Base-by-base conservation (phyloP, 2,888 invertebrate species). In the Seira ritae region DNA sequence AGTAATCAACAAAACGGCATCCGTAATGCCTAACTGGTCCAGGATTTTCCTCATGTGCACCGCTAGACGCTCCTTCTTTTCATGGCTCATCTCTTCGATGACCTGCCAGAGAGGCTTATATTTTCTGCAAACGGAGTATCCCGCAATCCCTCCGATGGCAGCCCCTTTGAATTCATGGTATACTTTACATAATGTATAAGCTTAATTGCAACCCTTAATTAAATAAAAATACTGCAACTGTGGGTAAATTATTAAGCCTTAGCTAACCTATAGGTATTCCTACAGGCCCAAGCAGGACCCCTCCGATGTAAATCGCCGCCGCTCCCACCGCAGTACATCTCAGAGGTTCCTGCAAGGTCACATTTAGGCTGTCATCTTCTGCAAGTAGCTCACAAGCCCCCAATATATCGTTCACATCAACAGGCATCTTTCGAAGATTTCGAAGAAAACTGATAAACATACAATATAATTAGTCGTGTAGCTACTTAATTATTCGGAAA, bases 211-310 rank as follows among this genome's bases (percentile, higher is more conserved):
- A n/a, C n/a, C n/a, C n/a, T n/a, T n/a, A 55, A 55, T 12, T 50
- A 50, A 15, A 50, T 15, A 50, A 50, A 15, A 15, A 10, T 15
- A 50, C 50, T 15, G 50, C 10, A n/a, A n/a, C n/a, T n/a, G n/a
- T n/a, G n/a, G n/a, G n/a, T n/a, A n/a, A n/a, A n/a, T n/a, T n/a
- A n/a, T n/a, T n/a, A n/a, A n/a, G n/a, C n/a, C n/a, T n/a, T n/a
- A n/a, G n/a, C n/a, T n/a, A n/a, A 88, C 88, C 86, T n/a, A 87
- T 62, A 0, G 84, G 84, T 1, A 88, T 65, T 20, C 87, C 88
- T 12, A 83, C 31, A 0, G 88, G 88, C 6, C 88, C 88, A 1
- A 87, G 37, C 10, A 84, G 19, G 2, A 87, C 71, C 1, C 85
- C 87, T 3, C 78, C 78, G 12, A 85, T 17, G 37, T 87, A 88